Conservation (phyloP, 2,888 invertebrate species). For the Eucriotettix oculatus region DNA sequence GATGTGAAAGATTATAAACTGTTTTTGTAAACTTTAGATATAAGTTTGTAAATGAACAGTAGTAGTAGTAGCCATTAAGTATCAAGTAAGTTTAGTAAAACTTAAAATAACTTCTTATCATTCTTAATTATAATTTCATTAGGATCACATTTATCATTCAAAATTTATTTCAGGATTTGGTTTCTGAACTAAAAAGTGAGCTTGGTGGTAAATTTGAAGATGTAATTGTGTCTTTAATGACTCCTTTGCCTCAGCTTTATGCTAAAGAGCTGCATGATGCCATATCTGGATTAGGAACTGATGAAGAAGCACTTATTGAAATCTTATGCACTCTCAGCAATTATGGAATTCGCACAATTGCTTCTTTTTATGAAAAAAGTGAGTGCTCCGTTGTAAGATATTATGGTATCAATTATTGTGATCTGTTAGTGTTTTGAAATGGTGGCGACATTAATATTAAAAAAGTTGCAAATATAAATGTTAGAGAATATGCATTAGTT, state of each 20-base stretch:
- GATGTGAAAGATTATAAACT: too few species aligned
- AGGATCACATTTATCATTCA: neutral
- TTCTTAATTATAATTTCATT: too few species aligned
- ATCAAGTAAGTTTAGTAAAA: neutral
- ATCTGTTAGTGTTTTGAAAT: too few species aligned
- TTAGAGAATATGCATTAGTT: too few species aligned
- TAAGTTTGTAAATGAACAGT: neutral
- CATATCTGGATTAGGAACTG: conserved; percentile 71
- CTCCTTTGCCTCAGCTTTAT: conserved; percentile 75
- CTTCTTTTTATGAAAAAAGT: conserved; percentile 68
- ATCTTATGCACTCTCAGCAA: conserved; percentile 83
- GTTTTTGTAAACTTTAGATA: too few species aligned
- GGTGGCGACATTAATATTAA: too few species aligned
- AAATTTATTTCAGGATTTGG: conserved; percentile 38
- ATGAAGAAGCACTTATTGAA: conserved; percentile 82
- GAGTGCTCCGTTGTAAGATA: conserved; percentile 23
- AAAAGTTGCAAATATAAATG: too few species aligned
- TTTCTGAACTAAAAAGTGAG: conserved; percentile 76
- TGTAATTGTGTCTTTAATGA: conserved; percentile 79
- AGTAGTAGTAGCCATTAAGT: neutral
- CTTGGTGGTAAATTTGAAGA: conserved; percentile 79
- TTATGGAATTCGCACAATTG: conserved; percentile 71
- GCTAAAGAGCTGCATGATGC: conserved; percentile 81
- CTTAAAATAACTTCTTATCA: neutral
- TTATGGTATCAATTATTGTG: too few species aligned